Evolutionary conservation across 2,113 vertebrate genomes (phyloP).

Genomic region (Nettapus auritus): DNA sequence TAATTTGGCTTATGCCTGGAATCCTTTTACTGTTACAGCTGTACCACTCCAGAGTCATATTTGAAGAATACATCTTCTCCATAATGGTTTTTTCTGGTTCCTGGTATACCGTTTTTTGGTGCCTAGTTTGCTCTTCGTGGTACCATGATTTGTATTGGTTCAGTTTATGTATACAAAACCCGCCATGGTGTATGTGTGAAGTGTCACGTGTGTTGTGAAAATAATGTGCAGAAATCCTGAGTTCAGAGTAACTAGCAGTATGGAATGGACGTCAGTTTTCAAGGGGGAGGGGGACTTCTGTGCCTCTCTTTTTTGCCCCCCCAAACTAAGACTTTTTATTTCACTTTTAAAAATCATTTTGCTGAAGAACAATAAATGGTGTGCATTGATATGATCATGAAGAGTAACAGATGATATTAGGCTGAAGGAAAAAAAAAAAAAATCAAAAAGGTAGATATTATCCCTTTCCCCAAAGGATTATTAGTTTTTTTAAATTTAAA

Average conservation of each 20-base stretch:
- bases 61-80: not conserved
- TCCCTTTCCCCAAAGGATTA: not conserved
- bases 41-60: not conserved
- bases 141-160: not conserved
- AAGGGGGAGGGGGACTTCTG: not conserved
- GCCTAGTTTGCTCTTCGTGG: not conserved
- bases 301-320: not conserved
- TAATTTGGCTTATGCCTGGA: not conserved
- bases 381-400: not conserved
- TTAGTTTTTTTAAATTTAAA: not conserved
- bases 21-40: conserved; percentile 18
- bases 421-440: not conserved
- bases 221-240: not conserved
- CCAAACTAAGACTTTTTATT: not conserved
- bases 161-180: not conserved
- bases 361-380: not conserved
- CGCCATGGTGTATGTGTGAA: not conserved
- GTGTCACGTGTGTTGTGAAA: conserved; percentile 21
- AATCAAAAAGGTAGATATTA: not conserved
- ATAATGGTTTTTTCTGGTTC: not conserved
- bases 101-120: not conserved
- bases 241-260: not conserved
- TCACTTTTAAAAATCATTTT: not conserved
- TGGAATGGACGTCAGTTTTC: not conserved
- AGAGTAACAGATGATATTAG: not conserved